These are phyloP conservation scores for Calephelis perditalis DNA, from an alignment of 2,888 invertebrate genomes.

Conservation along the genomic window DNA sequence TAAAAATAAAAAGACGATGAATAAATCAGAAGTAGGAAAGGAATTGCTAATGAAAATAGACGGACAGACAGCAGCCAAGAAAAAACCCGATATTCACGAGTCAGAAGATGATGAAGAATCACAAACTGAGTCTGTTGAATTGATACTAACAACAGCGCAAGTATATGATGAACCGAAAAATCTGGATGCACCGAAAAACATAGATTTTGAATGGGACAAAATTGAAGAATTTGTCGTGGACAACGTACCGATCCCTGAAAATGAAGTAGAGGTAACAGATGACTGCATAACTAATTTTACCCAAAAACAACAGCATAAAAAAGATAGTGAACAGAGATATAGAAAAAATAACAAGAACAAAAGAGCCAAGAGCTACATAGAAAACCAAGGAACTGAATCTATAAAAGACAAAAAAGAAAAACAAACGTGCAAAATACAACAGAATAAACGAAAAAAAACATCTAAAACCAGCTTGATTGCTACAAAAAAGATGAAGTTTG, in stretches of 20 bases:
- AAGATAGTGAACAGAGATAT: slow-evolving; percentile 10
- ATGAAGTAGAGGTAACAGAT: background rate
- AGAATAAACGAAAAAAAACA: slow-evolving; percentile 15
- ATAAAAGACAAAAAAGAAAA: slow-evolving; percentile 14
- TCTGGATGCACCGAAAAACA: background rate
- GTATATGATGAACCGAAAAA: slow-evolving; percentile 1
- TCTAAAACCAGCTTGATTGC: slow-evolving; percentile 11
- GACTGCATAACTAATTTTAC: background rate
- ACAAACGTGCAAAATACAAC: slow-evolving; percentile 9
- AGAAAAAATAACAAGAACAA: slow-evolving; percentile 3
- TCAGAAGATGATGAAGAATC: slow-evolving; percentile 2
- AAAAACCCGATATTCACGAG: slow-evolving; percentile 1
- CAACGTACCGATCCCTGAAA: background rate
- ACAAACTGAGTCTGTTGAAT: slow-evolving; percentile 6
- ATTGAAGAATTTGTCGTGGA: background rate
- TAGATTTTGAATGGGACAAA: too few relatives aligned
- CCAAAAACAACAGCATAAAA: background rate
- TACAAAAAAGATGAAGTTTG: too few relatives aligned
- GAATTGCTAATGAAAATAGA: background rate
- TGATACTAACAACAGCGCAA: slow-evolving; percentile 4
- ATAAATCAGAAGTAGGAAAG: background rate
- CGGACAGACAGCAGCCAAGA: slow-evolving; percentile 1
- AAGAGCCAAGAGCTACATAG: slow-evolving; percentile 11
- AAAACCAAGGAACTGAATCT: slow-evolving; percentile 15
- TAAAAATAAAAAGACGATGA: slow-evolving; percentile 4